These are phyloP conservation scores for Hesperophylax magnus DNA, from an alignment of 1,140 invertebrate genomes.

Conservation along the genomic window DNA sequence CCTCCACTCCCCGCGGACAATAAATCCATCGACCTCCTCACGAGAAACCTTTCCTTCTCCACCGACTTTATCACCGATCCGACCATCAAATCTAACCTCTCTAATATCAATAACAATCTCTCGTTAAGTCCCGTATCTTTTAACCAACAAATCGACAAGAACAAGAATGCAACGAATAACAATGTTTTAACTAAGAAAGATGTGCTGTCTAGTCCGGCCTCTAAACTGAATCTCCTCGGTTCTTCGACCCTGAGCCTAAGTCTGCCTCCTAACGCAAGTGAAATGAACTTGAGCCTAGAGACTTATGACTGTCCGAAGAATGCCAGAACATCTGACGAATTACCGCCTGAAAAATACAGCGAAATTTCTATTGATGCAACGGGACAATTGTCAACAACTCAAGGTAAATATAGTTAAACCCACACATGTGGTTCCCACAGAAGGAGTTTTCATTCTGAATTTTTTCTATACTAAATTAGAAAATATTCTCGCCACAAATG, in stretches of 20 bases:
- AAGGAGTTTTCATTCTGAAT: too few species aligned
- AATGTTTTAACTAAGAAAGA: slow-evolving; percentile 47
- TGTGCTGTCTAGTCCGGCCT: slow-evolving; percentile 48
- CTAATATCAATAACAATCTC: slow-evolving; percentile 47
- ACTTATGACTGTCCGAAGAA: slow-evolving; percentile 73
- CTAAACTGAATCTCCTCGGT: slow-evolving; percentile 45
- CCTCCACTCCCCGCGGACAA: slow-evolving; percentile 59
- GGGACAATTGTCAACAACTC: slow-evolving; percentile 66
- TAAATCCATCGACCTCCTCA: slow-evolving; percentile 67
- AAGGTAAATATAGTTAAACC: slow-evolving; percentile 60
- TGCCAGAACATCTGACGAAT: slow-evolving; percentile 64
- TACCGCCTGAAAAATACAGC: slow-evolving; percentile 66
- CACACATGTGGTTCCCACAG: too few species aligned
- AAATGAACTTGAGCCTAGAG: slow-evolving; percentile 57
- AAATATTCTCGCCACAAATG: too few species aligned
- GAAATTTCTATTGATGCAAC: slow-evolving; percentile 68
- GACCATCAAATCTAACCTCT: slow-evolving; percentile 58
- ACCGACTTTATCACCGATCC: slow-evolving; percentile 66
- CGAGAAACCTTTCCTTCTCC: slow-evolving; percentile 67
- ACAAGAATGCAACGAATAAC: slow-evolving; percentile 41
- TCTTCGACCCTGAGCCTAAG: slow-evolving; percentile 52
- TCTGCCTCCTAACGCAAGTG: slow-evolving; percentile 49
- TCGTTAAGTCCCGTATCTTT: background rate
- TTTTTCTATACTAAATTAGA: too few species aligned
- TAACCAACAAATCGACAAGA: slow-evolving; percentile 38